phyloP scores from a whole-genome alignment of 2,113 vertebrate species.

The Apodemus speciosus region DNA sequence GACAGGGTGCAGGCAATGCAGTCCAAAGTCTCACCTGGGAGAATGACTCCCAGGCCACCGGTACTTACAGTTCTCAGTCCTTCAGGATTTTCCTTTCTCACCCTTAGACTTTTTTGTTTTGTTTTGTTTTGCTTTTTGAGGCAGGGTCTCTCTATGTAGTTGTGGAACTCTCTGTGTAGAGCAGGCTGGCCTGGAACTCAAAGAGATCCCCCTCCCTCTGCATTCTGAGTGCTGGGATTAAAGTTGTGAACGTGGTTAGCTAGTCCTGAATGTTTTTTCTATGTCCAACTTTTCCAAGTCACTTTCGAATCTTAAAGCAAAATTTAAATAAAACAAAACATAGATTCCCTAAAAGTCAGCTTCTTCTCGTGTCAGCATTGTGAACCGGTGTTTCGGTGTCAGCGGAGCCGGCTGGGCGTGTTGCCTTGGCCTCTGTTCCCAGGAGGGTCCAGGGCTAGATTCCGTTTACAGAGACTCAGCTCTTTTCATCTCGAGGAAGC shows the following conservation, averaged over 20 bases:
- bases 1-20: not conserved
- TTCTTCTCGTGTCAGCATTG: conserved; percentile 37
- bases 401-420: conserved; percentile 59
- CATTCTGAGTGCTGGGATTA: not conserved
- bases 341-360: not conserved
- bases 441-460: conserved; percentile 72
- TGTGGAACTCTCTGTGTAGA: not conserved
- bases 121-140: not conserved
- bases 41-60: not conserved
- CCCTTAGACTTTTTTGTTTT: not conserved
- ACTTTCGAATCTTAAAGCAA: not conserved
- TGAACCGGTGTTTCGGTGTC: not conserved
- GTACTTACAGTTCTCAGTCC: not conserved
- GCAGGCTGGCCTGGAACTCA: not conserved
- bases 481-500: conserved; percentile 86
- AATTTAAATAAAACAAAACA: not conserved
- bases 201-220: not conserved
- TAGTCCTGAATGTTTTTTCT: not conserved
- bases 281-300: not conserved
- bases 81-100: not conserved
- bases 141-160: not conserved
- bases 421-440: conserved; percentile 60
- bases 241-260: not conserved
- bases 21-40: too few relatives aligned
- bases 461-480: conserved; percentile 80